Percentiles rank a stretch among this genome's conserved stretches.
These are phyloP conservation scores for Peromyscus maniculatus DNA, from an alignment of 2,113 vertebrate genomes.

Conservation along the genomic window DNA sequence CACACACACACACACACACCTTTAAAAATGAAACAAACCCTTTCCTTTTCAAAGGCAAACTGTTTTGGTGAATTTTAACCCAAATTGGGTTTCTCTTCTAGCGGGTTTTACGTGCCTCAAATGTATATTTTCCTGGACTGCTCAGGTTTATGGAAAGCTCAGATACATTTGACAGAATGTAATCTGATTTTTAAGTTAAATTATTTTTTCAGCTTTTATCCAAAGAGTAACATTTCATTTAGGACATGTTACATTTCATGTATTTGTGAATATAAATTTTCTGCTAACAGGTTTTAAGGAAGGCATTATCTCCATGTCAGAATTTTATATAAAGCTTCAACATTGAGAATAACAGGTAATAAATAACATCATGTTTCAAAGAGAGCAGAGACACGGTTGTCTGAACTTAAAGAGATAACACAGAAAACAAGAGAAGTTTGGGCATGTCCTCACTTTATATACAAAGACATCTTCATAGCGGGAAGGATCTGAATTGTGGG, in stretches of 20 bases:
- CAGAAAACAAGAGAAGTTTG: background rate
- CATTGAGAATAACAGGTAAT: constrained; percentile 15
- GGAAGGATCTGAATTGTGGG: background rate
- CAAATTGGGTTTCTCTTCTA: background rate
- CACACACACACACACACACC: background rate
- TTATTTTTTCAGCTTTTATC: background rate
- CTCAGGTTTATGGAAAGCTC: background rate
- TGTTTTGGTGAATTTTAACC: background rate
- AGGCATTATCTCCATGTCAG: constrained; percentile 28
- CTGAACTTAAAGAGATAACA: background rate
- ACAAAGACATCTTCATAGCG: background rate
- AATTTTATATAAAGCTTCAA: constrained; percentile 46
- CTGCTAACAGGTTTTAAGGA: constrained; percentile 42
- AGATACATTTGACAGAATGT: background rate
- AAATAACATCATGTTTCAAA: constrained; percentile 46
- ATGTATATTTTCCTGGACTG: background rate
- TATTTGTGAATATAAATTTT: constrained; percentile 53
- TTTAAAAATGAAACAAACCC: background rate
- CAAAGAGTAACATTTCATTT: constrained; percentile 38
- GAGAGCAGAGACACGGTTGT: background rate
- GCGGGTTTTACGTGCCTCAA: background rate
- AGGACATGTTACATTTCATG: background rate
- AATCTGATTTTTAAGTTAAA: constrained; percentile 31
- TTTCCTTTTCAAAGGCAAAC: background rate
- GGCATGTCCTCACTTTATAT: background rate